Percentiles rank a stretch among this genome's conserved stretches.
Evolutionary conservation across 1,140 invertebrate genomes (phyloP).

Genomic region (Oryzaephilus surinamensis): DNA sequence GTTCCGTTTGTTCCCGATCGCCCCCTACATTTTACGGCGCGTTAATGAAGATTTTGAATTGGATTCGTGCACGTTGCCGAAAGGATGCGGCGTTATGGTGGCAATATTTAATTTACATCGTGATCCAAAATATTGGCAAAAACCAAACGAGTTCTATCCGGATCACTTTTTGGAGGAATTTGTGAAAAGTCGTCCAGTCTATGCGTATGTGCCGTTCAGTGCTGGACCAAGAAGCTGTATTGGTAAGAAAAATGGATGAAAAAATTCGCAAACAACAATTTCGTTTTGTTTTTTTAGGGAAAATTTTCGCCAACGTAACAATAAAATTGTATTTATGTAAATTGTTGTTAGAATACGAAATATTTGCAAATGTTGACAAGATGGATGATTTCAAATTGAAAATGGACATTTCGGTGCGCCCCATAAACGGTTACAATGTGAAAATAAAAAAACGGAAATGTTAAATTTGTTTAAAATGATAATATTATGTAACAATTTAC

Average conservation of each 20-base stretch:
- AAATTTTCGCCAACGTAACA: neutral
- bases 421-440: too few species aligned
- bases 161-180: conserved; percentile 55
- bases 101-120: neutral
- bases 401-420: neutral
- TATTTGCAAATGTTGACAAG: conserved; percentile 3
- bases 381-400: conserved; percentile 2
- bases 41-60: conserved; percentile 23
- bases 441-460: too few species aligned
- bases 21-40: conserved; percentile 1
- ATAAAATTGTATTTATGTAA: conserved; percentile 1
- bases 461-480: too few species aligned
- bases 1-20: conserved; percentile 7
- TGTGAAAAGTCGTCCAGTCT: conserved; percentile 37
- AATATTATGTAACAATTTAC: too few species aligned
- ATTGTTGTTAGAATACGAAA: conserved; percentile 3
- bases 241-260: conserved; percentile 39
- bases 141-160: conserved; percentile 54
- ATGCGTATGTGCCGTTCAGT: conserved; percentile 53
- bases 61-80: neutral
- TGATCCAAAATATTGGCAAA: conserved; percentile 12
- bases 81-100: neutral
- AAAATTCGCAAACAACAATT: neutral
- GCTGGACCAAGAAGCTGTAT: too few species aligned
- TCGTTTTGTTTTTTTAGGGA: conserved; percentile 1